These are phyloP conservation scores for Cantharis flavilabris DNA, from an alignment of 2,888 invertebrate genomes.

Conservation along the genomic window DNA sequence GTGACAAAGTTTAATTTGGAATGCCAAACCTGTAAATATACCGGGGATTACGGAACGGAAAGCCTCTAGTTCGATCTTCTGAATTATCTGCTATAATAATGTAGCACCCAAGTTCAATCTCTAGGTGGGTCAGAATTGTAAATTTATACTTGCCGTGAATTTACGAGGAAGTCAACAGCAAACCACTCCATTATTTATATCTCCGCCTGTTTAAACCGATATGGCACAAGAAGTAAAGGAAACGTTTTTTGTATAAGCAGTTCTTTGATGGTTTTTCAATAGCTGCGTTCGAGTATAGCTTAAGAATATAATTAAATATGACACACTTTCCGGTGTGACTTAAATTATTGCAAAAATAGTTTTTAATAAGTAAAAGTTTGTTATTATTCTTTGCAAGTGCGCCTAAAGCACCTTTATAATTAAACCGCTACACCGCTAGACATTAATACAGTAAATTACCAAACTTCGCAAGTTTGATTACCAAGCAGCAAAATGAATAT, in stretches of 20 bases:
- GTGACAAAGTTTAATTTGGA: neutral
- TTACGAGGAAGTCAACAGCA: neutral
- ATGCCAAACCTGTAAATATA: neutral
- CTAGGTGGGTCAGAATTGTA: neutral
- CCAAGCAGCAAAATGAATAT: neutral
- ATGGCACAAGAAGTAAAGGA: neutral
- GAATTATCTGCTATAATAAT: neutral
- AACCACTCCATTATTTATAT: neutral
- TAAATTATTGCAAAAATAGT: neutral
- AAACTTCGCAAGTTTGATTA: neutral
- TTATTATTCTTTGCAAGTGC: neutral
- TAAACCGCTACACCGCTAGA: neutral
- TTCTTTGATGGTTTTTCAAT: neutral
- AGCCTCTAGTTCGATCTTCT: neutral
- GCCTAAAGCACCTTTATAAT: neutral
- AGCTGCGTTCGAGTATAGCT: neutral
- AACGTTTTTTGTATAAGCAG: neutral
- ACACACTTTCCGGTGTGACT: neutral
- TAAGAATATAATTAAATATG: neutral
- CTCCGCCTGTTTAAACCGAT: neutral
- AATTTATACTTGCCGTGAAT: neutral
- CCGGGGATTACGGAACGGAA: neutral
- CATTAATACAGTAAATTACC: neutral
- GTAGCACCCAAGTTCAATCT: neutral
- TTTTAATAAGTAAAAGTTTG: neutral